These are phyloP conservation scores for Lepus oiostolus DNA, from an alignment of 2,797 vertebrate species.

Conservation along the genomic window DNA sequence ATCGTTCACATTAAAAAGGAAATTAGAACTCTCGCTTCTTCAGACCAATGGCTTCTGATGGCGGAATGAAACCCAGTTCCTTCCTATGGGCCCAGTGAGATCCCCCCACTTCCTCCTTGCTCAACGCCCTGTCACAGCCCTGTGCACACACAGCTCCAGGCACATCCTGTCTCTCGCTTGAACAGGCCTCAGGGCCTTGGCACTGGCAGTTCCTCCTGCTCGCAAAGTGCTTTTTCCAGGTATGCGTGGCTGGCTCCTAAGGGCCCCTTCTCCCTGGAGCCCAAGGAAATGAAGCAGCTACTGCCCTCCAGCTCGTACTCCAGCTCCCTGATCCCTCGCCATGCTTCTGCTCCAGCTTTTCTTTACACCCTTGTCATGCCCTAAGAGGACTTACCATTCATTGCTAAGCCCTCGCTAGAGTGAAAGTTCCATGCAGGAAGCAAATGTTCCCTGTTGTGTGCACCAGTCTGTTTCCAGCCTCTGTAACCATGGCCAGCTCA, in stretches of 20 bases:
- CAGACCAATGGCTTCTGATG: neutral
- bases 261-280: neutral
- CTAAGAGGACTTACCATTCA: neutral
- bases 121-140: neutral
- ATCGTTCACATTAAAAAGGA: neutral
- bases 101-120: neutral
- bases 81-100: neutral
- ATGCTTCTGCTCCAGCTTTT: neutral
- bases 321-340: neutral
- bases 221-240: neutral
- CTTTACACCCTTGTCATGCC: neutral
- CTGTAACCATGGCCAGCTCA: neutral
- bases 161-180: neutral
- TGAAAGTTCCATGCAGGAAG: slow-evolving; percentile 41
- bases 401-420: neutral
- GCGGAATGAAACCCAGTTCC: neutral
- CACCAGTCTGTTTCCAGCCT: neutral
- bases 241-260: neutral
- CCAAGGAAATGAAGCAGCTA: neutral
- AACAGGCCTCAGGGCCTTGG: neutral
- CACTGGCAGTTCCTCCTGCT: neutral
- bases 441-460: neutral
- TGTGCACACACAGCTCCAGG: neutral
- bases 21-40: neutral
- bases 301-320: rapidly evolving